Evolutionary conservation across 1,140 invertebrate genomes (phyloP).

Genomic region (Piezodorus guildinii): DNA sequence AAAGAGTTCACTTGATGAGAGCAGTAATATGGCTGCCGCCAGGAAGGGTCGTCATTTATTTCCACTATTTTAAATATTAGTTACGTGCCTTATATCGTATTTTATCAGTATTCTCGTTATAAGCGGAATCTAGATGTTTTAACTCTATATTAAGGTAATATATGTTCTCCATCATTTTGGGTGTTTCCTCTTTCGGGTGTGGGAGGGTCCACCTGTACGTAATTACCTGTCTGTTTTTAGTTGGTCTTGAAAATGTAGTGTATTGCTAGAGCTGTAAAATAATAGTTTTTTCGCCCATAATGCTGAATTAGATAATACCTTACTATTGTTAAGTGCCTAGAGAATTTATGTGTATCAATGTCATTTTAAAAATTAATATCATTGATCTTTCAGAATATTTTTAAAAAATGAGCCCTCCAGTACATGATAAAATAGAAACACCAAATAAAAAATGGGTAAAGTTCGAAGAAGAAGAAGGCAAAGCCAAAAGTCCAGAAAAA

Average conservation of each 20-base stretch:
- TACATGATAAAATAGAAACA: constrained; percentile 11
- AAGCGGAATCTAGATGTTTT: background rate
- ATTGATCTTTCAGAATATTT: background rate
- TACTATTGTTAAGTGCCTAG: too few species aligned
- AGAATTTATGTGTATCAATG: too few species aligned
- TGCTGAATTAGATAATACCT: too few species aligned
- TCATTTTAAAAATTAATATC: background rate
- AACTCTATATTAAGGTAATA: background rate
- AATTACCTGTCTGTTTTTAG: too few species aligned
- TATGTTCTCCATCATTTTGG: too few species aligned
- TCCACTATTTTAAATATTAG: background rate
- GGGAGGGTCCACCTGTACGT: constrained; percentile 11
- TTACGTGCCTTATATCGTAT: constrained; percentile 4
- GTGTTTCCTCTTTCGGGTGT: background rate
- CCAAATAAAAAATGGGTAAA: constrained; percentile 33
- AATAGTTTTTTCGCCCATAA: too few species aligned
- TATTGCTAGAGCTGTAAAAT: too few species aligned
- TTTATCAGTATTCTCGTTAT: background rate
- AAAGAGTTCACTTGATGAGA: background rate
- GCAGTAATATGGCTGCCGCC: constrained; percentile 11
- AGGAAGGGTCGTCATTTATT: background rate
- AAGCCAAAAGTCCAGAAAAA: constrained; percentile 6
- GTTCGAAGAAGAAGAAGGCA: constrained; percentile 33
- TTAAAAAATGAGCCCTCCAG: constrained; percentile 8
- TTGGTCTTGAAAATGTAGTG: too few species aligned